These are phyloP conservation scores for Silurus asotus DNA, from an alignment of 2,113 vertebrate genomes.

Conservation along the genomic window DNA sequence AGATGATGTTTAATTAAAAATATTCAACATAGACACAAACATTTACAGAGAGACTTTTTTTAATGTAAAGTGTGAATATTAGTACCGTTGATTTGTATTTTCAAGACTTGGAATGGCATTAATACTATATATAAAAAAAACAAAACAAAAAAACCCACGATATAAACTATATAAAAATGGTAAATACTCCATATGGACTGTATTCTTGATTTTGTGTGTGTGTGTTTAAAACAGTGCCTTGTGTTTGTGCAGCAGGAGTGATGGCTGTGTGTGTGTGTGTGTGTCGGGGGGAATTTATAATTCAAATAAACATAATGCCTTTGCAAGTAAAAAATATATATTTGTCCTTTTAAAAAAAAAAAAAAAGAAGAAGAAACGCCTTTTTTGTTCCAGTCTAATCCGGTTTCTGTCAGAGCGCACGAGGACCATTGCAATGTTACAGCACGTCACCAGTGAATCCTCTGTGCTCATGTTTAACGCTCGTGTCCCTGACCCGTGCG, in stretches of 20 bases:
- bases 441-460: slow-evolving; percentile 54
- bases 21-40: neutral
- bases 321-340: neutral
- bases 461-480: neutral
- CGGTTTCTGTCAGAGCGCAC: no score
- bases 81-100: neutral
- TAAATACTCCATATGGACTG: neutral
- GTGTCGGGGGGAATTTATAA: neutral
- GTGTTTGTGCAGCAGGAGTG: neutral
- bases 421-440: neutral
- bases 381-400: neutral
- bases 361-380: neutral
- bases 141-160: neutral
- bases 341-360: neutral
- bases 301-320: neutral
- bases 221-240: no score
- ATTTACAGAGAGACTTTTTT: neutral
- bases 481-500: slow-evolving; percentile 63
- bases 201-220: neutral
- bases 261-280: neutral
- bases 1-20: neutral
- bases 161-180: neutral
- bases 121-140: neutral
- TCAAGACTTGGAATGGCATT: slow-evolving; percentile 8
- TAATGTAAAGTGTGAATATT: neutral